Evolutionary conservation across 1,140 invertebrate genomes (phyloP).

Genomic region (Stratiolaelaps scimitus): DNA sequence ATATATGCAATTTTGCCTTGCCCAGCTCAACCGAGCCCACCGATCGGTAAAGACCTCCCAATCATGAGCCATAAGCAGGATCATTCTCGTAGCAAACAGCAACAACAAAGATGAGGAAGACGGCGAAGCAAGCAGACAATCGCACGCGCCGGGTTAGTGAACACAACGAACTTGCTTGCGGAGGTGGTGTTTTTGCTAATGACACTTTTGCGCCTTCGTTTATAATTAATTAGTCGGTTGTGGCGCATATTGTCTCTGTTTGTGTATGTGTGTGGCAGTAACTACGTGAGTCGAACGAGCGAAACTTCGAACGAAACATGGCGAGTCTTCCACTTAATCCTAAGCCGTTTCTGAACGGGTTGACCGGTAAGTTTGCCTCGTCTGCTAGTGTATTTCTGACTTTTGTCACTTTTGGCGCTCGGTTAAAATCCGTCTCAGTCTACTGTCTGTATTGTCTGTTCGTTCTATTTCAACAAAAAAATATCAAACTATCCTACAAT

Average conservation of each 20-base stretch:
- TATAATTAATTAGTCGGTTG: background rate
- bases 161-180: background rate
- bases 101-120: background rate
- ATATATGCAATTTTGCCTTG: no score
- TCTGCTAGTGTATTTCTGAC: background rate
- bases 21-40: no score
- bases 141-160: background rate
- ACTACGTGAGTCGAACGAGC: background rate
- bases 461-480: background rate
- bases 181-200: background rate
- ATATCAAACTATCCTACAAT: background rate
- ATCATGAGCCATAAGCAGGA: no score
- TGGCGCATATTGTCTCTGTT: background rate
- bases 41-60: no score
- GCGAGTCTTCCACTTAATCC: conserved; percentile 88
- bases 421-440: background rate
- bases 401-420: background rate
- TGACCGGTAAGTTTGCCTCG: conserved; percentile 55
- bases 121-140: background rate
- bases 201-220: no score
- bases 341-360: conserved; percentile 93
- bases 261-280: background rate
- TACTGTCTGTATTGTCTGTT: background rate
- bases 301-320: background rate
- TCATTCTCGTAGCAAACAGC: background rate